Evolutionary conservation across 2,888 invertebrate genomes (phyloP), one percentile per base, ranked within the genome.

Genomic region (Drosophila infuscata): DNA sequence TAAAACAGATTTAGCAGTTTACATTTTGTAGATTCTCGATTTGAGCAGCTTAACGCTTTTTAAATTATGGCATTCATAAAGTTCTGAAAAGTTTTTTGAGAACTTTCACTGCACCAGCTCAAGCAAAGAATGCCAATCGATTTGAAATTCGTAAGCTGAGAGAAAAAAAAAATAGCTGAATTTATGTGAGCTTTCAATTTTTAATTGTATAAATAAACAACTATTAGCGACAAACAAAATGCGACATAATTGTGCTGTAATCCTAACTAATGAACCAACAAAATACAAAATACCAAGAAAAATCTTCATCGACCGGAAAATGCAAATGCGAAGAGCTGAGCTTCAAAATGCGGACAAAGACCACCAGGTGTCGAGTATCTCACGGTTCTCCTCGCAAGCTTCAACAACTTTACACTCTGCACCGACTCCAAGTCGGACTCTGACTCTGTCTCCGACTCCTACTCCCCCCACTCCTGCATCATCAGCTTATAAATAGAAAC

Each of bases 211-310:
- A 86, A 89, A 86, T 89, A 89, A 89, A 82, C 88, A 82, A 79
- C 88, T 84, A 81, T 89, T 84, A 82, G 82, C 71, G 76, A 73
- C 76, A 74, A 74, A 43, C 73, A 25, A 89, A 89, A 89, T 84
- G 79, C 89, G 87, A 90, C 87, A 88, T 88, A 88, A 88, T 88
- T 89, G 90, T 74, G 77, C 78, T 69, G 88, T 88, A 88, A 88
- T 88, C 90, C 87, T 88, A 85, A 88, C 87, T 89, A 88, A 89
- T 88, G 88, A 85, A 85, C 79, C 88, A 76, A 79, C 75, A 77
- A 67, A 72, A 76, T 73, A 63, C 56, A 66, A 51, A 30, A 51
- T 30, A 38, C 29, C 17, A 15, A 4, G 17, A 56, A 56, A 56
- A 36, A 56, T 56, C 56, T 56, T 38, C 29, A 29, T 49, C 48